phyloP scores from a whole-genome alignment of 2,888 invertebrate species.

The Pogonocherus hispidulus region DNA sequence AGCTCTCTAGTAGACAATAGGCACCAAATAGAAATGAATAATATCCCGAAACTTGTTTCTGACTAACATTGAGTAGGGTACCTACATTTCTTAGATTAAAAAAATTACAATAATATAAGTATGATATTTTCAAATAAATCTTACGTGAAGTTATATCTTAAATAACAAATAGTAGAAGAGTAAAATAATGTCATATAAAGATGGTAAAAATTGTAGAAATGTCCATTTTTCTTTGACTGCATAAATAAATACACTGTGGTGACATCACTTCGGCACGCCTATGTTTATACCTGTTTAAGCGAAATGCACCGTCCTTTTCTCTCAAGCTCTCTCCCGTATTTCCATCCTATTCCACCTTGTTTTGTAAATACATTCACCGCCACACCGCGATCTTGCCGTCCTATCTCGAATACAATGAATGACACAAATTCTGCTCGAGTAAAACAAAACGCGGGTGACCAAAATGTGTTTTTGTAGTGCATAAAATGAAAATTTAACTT shows the following conservation, averaged over 20 bases:
- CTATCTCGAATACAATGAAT: not conserved
- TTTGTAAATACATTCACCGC: not conserved
- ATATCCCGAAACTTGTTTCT: no score
- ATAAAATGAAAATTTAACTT: constrained; percentile 7
- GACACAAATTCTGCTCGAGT: not conserved
- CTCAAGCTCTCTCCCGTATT: not conserved
- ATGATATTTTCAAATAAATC: no score
- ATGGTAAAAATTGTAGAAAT: no score
- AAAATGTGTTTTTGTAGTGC: constrained; percentile 13
- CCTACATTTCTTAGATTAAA: no score
- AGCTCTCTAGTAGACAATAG: no score
- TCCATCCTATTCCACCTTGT: not conserved
- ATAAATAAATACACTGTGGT: not conserved
- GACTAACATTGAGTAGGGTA: no score
- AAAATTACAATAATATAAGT: no score
- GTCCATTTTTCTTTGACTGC: no score
- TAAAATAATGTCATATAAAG: no score
- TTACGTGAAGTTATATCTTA: no score
- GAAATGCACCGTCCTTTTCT: not conserved
- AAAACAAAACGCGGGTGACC: not conserved
- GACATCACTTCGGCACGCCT: constrained; percentile 5
- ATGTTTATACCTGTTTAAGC: constrained; percentile 4
- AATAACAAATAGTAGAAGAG: no score
- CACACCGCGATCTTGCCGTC: not conserved
- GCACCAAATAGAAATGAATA: no score